phyloP scores from a whole-genome alignment of 2,113 vertebrate species.

The Crocuta crocuta region DNA sequence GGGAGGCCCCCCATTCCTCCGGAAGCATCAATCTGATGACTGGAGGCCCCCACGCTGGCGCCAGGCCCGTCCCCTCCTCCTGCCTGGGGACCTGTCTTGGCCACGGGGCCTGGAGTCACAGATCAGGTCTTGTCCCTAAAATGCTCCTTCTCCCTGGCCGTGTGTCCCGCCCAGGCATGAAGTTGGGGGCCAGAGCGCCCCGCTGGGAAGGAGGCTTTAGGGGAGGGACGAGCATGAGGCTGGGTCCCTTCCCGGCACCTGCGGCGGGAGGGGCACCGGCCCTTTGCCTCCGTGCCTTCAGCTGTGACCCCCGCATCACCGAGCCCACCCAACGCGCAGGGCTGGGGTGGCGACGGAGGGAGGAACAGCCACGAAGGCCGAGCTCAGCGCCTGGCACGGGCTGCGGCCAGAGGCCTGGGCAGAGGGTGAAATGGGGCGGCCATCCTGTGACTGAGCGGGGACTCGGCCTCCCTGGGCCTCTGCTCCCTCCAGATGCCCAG shows the following conservation, averaged over 20 bases:
- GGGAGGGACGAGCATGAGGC: rapidly evolving
- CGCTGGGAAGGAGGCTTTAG: background rate
- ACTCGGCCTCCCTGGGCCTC: background rate
- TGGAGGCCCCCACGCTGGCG: rapidly evolving
- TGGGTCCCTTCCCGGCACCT: background rate
- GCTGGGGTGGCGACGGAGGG: rapidly evolving
- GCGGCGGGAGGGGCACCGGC: no score
- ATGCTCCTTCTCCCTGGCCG: background rate
- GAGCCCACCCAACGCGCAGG: rapidly evolving
- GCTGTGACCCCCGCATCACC: background rate
- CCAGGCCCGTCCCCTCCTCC: background rate
- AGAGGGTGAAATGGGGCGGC: no score
- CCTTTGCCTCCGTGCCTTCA: background rate
- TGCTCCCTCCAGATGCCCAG: background rate
- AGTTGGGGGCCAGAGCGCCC: no score
- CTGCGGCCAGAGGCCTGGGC: background rate
- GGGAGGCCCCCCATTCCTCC: no score
- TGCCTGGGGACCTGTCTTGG: background rate
- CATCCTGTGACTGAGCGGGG: background rate
- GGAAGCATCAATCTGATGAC: background rate
- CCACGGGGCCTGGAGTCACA: background rate
- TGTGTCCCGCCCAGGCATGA: background rate
- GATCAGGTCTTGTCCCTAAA: background rate
- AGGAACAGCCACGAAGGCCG: rapidly evolving
- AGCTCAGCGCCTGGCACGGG: rapidly evolving